These are phyloP conservation scores for Champsocephalus gunnari DNA, from an alignment of 2,797 vertebrate species.

Conservation along the genomic window DNA sequence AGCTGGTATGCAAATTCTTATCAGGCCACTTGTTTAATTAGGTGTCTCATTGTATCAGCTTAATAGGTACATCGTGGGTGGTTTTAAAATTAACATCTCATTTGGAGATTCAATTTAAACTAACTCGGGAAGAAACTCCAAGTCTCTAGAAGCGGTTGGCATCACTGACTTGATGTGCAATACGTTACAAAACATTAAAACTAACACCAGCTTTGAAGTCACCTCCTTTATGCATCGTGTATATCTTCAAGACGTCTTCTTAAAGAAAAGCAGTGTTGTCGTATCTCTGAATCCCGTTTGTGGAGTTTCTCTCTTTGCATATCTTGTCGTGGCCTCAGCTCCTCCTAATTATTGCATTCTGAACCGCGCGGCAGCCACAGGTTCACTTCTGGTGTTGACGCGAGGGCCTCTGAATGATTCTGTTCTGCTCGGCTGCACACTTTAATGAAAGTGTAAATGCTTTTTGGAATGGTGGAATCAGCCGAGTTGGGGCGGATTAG, in stretches of 20 bases:
- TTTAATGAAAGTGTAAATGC: slow-evolving; percentile 89
- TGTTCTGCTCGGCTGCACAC: slow-evolving; percentile 84
- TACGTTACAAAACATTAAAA: slow-evolving; percentile 20
- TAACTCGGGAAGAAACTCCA: slow-evolving; percentile 8
- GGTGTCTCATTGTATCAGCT: background rate
- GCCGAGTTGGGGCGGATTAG: slow-evolving; percentile 81
- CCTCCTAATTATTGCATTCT: slow-evolving; percentile 75
- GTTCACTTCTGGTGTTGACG: slow-evolving; percentile 77
- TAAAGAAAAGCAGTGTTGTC: slow-evolving; percentile 24
- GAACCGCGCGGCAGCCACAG: slow-evolving; percentile 73
- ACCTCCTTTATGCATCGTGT: slow-evolving; percentile 1
- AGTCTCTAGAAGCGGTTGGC: slow-evolving; percentile 5
- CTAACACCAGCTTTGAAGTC: background rate
- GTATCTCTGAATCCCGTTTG: slow-evolving; percentile 39
- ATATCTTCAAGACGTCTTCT: background rate
- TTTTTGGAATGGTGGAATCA: slow-evolving; percentile 83
- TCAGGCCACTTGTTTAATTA: slow-evolving; percentile 16
- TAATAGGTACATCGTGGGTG: slow-evolving; percentile 13
- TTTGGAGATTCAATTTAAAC: slow-evolving; percentile 17
- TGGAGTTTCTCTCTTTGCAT: slow-evolving; percentile 51
- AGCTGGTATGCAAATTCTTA: background rate
- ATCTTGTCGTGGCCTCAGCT: slow-evolving; percentile 49
- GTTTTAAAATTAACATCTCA: slow-evolving; percentile 11
- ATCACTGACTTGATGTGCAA: slow-evolving; percentile 9
- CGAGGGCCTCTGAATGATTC: slow-evolving; percentile 80